phyloP scores from a whole-genome alignment of 1,140 invertebrate species.

The Drosophila insularis region DNA sequence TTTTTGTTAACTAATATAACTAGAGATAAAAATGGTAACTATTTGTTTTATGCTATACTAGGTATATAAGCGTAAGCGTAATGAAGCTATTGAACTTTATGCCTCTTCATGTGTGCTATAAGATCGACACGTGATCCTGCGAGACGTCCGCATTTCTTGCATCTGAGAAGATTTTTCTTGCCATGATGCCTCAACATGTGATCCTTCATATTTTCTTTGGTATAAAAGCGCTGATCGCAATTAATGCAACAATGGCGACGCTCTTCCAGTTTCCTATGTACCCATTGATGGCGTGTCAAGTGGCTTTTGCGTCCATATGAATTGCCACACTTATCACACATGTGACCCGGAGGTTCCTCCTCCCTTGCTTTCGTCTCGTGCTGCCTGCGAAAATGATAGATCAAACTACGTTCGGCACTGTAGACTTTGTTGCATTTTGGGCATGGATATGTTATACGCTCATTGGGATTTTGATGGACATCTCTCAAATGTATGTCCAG shows the following conservation, averaged over 20 bases:
- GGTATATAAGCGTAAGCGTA: too few relatives aligned
- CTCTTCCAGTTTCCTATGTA: slow-evolving; percentile 34
- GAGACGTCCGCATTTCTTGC: slow-evolving; percentile 49
- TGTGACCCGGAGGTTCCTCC: background rate
- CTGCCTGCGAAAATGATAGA: slow-evolving; percentile 50
- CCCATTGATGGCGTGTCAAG: slow-evolving; percentile 54
- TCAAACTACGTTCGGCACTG: slow-evolving; percentile 57
- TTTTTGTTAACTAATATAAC: too few relatives aligned
- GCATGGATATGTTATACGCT: slow-evolving; percentile 36
- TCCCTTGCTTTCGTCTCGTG: slow-evolving; percentile 14
- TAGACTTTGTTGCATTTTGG: slow-evolving; percentile 55
- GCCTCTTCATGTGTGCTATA: slow-evolving; percentile 28
- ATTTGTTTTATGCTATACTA: too few relatives aligned
- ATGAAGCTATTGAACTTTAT: background rate
- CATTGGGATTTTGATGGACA: slow-evolving; percentile 28
- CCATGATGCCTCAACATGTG: slow-evolving; percentile 43
- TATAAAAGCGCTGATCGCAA: slow-evolving; percentile 54
- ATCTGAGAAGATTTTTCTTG: slow-evolving; percentile 25
- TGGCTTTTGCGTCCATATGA: slow-evolving; percentile 42
- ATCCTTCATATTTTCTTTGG: slow-evolving; percentile 59
- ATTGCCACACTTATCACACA: slow-evolving; percentile 64
- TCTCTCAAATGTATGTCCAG: slow-evolving; percentile 42
- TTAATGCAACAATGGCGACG: slow-evolving; percentile 30
- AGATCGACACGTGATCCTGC: slow-evolving; percentile 19
- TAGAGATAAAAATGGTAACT: too few relatives aligned